Conservation (phyloP, 2,797 vertebrate genomes). For the Diceros bicornis region DNA sequence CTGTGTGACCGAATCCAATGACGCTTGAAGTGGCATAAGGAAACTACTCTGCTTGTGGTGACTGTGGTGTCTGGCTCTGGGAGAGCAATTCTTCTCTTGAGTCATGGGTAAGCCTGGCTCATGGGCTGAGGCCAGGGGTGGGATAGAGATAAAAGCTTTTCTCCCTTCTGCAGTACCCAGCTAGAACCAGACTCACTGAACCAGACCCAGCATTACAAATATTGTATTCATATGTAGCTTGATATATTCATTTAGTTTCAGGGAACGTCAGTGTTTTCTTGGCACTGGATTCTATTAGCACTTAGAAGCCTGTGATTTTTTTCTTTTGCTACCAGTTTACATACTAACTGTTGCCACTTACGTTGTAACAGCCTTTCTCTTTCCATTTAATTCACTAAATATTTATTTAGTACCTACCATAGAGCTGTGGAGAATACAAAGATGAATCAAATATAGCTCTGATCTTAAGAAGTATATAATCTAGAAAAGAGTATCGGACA, state of each 20-base stretch:
- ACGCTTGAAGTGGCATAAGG: constrained; percentile 8
- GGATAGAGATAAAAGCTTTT: constrained; percentile 72
- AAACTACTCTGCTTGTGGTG: constrained; percentile 58
- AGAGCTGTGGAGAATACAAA: constrained; percentile 38
- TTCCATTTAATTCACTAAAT: constrained; percentile 48
- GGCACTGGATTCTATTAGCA: constrained; percentile 65
- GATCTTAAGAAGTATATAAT: constrained; percentile 11
- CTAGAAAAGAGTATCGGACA: neutral
- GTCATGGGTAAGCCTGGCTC: constrained; percentile 57
- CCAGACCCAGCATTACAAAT: constrained; percentile 67
- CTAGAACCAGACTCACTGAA: constrained; percentile 65
- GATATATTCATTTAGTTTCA: constrained; percentile 73
- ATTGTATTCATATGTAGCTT: constrained; percentile 72
- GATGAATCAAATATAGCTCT: constrained; percentile 12
- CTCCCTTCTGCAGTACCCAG: constrained; percentile 45
- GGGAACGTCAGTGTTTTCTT: constrained; percentile 71
- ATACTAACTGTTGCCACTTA: constrained; percentile 41
- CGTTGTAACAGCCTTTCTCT: constrained; percentile 12
- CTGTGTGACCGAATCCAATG: neutral
- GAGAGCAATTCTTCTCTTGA: constrained; percentile 68
- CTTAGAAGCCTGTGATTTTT: constrained; percentile 59
- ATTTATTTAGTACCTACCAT: neutral
- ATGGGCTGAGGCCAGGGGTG: constrained; percentile 68
- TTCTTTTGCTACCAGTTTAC: constrained; percentile 23
- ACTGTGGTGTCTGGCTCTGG: constrained; percentile 59